phyloP scores from a whole-genome alignment of 2,888 invertebrate species.

The Branchellion lobata region DNA sequence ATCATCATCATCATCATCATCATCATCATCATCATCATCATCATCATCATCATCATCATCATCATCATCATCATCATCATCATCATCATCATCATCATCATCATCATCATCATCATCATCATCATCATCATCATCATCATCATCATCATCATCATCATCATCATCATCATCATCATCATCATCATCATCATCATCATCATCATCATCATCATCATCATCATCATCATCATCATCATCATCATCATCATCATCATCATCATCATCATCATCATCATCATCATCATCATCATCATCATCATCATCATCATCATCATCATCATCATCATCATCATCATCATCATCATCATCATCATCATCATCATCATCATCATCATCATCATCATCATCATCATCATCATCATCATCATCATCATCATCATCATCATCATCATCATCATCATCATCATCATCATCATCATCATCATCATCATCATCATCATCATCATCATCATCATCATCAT shows the following conservation, averaged over 20 bases:
- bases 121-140: conserved; percentile 33
- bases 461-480: conserved; percentile 33
- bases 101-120: conserved; percentile 31
- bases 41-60: not conserved
- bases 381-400: conserved; percentile 35
- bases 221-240: conserved; percentile 9
- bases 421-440: conserved; percentile 34
- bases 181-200: not conserved
- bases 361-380: conserved; percentile 36
- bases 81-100: conserved; percentile 22
- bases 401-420: conserved; percentile 39
- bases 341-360: conserved; percentile 37
- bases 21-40: not conserved
- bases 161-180: conserved; percentile 22
- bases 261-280: not conserved
- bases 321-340: conserved; percentile 34
- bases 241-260: too few relatives aligned
- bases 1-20: too few relatives aligned
- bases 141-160: conserved; percentile 21
- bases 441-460: conserved; percentile 38
- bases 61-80: conserved; percentile 10
- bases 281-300: conserved; percentile 8
- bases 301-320: conserved; percentile 39
- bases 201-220: not conserved
- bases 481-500: conserved; percentile 38